Evolutionary conservation across 2,797 vertebrate genomes (phyloP), one percentile per base, ranked within the genome.

Genomic region (Vireo griseus): DNA sequence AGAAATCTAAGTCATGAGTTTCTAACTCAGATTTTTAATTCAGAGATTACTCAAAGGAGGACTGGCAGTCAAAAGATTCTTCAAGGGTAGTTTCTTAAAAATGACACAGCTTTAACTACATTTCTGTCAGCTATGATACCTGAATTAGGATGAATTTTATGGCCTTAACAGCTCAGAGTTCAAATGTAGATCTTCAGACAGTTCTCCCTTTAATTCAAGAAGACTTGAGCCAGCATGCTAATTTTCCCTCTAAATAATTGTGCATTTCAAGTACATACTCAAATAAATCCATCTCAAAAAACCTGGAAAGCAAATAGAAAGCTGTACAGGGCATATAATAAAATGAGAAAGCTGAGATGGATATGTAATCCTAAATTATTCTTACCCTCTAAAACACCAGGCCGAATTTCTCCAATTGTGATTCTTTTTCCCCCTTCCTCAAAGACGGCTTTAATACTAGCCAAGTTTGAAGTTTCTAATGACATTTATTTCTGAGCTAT

Each of bases 401-500:
- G 15, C 73, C 57, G 24, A 94, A 84, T 90, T 94, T 92, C 81
- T 94, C 69, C 39, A 90, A 92, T 93, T 58, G 50, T 33, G 65
- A 68, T 48, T 85, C 81, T 63, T 92, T 90, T 39, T 82, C 3
- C 1, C 12, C 29, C 20, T 67, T 94, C 47, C 79, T 92, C 63
- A 90, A 94, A 94, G 85, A 92, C 78, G 87, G 79, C 85, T 96
- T 94, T 96, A 95, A 96, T 96, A 86, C 66, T 69, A 73, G 40
- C 51, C 73, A 92, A 84, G 79, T 91, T 84, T 95, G 89, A 91
- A 86, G 87, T 96, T 86, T 65, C 67, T 96, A 94, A 94, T 59
- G 76, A 90, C 66, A 96, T 96, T 95, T 88, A 83, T 88, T 96
- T 93, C 44, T 89, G 66, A 93, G 58, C 87, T 84, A 48, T 88